Base-by-base conservation (phyloP, 2,113 vertebrate species). In the Gavialis gangeticus region DNA sequence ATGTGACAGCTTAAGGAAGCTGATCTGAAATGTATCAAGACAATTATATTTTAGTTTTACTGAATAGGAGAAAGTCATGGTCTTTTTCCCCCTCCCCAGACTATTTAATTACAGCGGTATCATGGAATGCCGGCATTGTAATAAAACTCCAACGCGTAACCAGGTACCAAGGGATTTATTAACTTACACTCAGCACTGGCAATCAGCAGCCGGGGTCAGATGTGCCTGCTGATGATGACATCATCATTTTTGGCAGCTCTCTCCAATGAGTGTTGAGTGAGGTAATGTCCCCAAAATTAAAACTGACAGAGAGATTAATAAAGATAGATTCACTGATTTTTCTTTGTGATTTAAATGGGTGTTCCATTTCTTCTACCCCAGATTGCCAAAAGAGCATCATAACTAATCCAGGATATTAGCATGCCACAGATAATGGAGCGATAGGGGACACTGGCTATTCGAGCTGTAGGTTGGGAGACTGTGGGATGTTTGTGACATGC, bases 241-340 rank as follows among this genome's bases (percentile, higher is more conserved):
- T 98, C 98, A 98, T 96, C 96, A 95, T 94, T 97, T 98, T 97
- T 98, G 98, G 98, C 98, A 97, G 97, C 96, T 96, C 94, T 95
- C 92, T 97, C 96, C 97, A 97, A 94, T 34, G 78, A 97, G 97
- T 97, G 97, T 97, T 97, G 97, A 98, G 98, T 98, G 98, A 98
- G 98, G 98, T 98, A 98, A 98, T 98, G 98, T 97, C 97, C 98
- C 97, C 97, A 96, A 97, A 98, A 98, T 98, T 97, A 98, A 98
- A 98, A 97, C 97, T 98, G 98, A 98, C 98, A 98, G 97, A 93
- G 96, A 97, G 97, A 98, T 98, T 98, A 98, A 98, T 97, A 97
- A 98, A 97, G 98, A 98, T 97, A 97, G 97, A 98, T 98, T 97
- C 97, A 79, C 96, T 93, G 96, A 95, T 97, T 97, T 97, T 96